phyloP scores from a whole-genome alignment of 92 coral and sea anemone species.

The Porites rus region DNA sequence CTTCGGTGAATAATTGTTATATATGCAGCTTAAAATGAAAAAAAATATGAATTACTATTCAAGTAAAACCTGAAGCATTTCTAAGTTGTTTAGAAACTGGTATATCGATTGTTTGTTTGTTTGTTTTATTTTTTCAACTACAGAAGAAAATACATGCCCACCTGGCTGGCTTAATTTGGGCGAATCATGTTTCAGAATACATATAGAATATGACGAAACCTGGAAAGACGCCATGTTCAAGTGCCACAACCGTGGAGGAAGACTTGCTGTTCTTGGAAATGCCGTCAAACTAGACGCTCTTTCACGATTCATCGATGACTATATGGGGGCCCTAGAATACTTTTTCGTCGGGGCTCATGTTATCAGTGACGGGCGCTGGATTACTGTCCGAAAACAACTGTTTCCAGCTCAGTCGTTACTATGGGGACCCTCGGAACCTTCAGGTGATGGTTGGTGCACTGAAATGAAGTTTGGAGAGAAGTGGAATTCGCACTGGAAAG shows the following conservation, averaged over 20 bases:
- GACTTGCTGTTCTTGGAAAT: background rate
- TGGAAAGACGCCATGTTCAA: constrained; percentile 11
- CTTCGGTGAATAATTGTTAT: too few species aligned
- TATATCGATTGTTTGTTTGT: too few species aligned
- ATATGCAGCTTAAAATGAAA: too few species aligned
- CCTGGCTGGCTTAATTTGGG: constrained; percentile 33
- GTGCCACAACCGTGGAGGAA: constrained; percentile 27
- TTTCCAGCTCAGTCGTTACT: constrained; percentile 1
- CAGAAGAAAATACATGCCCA: constrained; percentile 27
- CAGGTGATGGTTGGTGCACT: constrained; percentile 72
- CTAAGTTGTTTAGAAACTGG: too few species aligned
- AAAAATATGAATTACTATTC: too few species aligned
- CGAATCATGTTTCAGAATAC: constrained; percentile 2
- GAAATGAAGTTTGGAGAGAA: constrained; percentile 37
- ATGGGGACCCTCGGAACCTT: constrained; percentile 74
- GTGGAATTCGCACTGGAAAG: constrained; percentile 32
- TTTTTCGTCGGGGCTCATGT: constrained; percentile 1
- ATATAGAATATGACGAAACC: background rate
- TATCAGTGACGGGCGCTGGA: constrained; percentile 12
- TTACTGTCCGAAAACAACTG: background rate
- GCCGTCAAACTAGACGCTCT: background rate
- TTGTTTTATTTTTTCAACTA: background rate
- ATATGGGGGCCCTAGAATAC: background rate
- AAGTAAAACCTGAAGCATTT: too few species aligned
- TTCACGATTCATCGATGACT: constrained; percentile 3